These are phyloP conservation scores for Rhodeus uyekii DNA, from an alignment of 2,797 vertebrate genomes.

Conservation along the genomic window DNA sequence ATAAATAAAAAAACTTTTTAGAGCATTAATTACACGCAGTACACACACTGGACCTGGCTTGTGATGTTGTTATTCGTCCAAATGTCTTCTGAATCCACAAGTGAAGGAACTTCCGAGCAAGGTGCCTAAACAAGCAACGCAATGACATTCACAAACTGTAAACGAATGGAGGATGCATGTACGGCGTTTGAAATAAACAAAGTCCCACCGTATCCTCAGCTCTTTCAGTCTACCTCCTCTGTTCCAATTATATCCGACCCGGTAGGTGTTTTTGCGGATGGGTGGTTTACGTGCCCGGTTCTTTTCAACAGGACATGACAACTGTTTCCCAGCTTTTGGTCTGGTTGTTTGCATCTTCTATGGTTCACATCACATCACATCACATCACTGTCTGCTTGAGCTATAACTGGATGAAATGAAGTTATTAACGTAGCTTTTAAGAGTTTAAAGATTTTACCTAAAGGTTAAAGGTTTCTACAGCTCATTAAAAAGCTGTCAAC, in stretches of 20 bases:
- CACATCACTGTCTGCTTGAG: not conserved
- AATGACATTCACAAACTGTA: not conserved
- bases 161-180: not conserved
- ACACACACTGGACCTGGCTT: conserved; percentile 78
- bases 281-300: conserved; percentile 43
- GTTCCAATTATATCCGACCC: conserved; percentile 71
- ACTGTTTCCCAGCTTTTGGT: conserved; percentile 20
- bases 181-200: not conserved
- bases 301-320: conserved; percentile 26
- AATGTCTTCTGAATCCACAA: conserved; percentile 88
- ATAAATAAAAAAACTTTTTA: not conserved
- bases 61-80: conserved; percentile 82
- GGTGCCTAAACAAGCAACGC: conserved; percentile 71
- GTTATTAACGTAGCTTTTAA: not conserved
- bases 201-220: conserved; percentile 78
- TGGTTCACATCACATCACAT: no score
- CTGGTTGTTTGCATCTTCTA: conserved; percentile 35
- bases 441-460: not conserved
- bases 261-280: conserved; percentile 57
- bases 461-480: not conserved
- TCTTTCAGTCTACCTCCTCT: conserved; percentile 80
- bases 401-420: not conserved
- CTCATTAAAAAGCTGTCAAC: not conserved
- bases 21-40: not conserved
- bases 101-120: conserved; percentile 87